A percentile compares a stretch with the other conserved stretches of the same genome.
Conservation (phyloP, 2,113 vertebrate genomes). For the human region DNA sequence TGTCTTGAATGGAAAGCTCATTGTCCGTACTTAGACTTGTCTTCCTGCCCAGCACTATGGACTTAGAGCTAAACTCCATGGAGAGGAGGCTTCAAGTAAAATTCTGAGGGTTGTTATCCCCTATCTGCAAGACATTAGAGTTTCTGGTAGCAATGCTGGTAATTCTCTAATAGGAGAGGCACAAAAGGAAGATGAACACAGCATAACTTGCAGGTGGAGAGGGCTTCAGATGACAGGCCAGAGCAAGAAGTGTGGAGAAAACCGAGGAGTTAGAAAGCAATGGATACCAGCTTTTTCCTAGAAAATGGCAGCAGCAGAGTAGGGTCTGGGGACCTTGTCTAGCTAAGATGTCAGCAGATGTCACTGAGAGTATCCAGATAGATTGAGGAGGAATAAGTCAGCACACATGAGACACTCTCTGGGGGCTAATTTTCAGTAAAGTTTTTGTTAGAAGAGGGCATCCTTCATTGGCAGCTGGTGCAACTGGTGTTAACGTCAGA, state of each 20-base stretch:
- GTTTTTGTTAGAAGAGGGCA: not conserved
- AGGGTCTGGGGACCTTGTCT: not conserved
- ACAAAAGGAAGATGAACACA: not conserved
- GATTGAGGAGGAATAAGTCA: not conserved
- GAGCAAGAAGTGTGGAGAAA: not conserved
- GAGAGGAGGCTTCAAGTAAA: not conserved
- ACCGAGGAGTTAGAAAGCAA: accelerated
- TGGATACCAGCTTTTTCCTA: not conserved
- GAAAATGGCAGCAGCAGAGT: not conserved
- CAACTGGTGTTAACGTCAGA: not conserved
- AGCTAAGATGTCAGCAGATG: not conserved
- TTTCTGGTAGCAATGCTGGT: not conserved
- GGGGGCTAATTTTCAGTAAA: not conserved
- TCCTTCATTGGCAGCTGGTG: not conserved
- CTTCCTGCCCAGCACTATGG: not conserved
- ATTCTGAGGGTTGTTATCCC: not conserved
- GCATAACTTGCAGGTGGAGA: not conserved
- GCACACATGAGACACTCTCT: not conserved
- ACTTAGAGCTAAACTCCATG: not conserved
- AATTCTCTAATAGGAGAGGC: not conserved
- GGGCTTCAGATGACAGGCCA: not conserved
- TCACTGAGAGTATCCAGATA: not conserved
- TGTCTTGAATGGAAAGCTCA: not conserved
- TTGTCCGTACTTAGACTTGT: not conserved
- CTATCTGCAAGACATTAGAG: not conserved